These are phyloP conservation scores for Scaeva pyrastri DNA, from an alignment of 2,888 invertebrate species.

Conservation along the genomic window DNA sequence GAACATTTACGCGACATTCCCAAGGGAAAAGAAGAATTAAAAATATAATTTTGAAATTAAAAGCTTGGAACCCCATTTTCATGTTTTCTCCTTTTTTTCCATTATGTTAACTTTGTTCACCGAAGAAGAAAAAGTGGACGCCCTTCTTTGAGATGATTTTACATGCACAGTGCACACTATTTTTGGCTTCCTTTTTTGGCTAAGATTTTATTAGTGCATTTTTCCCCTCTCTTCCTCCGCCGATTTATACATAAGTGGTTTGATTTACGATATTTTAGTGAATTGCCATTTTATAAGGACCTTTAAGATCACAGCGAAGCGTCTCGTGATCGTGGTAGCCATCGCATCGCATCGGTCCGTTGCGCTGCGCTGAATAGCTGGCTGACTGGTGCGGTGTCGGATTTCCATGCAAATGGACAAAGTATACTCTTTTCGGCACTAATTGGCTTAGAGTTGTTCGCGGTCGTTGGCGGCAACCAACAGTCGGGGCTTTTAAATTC, in stretches of 20 bases:
- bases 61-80: too few relatives aligned
- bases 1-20: too few relatives aligned
- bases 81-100: too few relatives aligned
- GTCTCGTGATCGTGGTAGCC: too few relatives aligned
- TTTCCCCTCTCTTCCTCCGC: neutral
- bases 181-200: constrained; percentile 1
- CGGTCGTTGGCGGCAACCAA: constrained; percentile 68
- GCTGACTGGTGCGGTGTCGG: constrained; percentile 52
- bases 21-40: too few relatives aligned
- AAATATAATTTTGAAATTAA: too few relatives aligned
- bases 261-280: constrained; percentile 25
- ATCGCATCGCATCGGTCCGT: neutral
- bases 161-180: constrained; percentile 40
- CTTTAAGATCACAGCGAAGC: constrained; percentile 48
- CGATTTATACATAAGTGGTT: neutral
- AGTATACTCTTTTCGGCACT: constrained; percentile 69
- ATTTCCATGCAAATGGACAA: constrained; percentile 66
- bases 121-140: constrained; percentile 14
- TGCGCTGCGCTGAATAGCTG: neutral
- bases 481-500: constrained; percentile 69
- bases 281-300: constrained; percentile 54
- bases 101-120: neutral
- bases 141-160: constrained; percentile 37
- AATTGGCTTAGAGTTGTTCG: constrained; percentile 73
- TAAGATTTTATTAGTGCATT: constrained; percentile 26